These are phyloP conservation scores for Acrobasis consociella DNA, from an alignment of 2,888 invertebrate species.

Conservation along the genomic window DNA sequence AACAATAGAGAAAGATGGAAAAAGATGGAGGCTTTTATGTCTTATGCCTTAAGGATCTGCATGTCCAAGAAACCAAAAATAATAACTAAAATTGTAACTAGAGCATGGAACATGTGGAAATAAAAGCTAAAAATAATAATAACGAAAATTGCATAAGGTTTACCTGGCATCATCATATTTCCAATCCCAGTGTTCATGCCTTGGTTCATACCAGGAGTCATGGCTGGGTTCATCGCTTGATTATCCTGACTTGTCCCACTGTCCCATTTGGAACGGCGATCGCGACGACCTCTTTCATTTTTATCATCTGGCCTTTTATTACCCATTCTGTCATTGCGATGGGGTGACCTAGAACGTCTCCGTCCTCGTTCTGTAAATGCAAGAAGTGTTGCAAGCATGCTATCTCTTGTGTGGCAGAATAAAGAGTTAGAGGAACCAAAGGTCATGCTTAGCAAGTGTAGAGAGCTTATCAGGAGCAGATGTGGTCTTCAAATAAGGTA, in stretches of 20 bases:
- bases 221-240: slow-evolving; percentile 5
- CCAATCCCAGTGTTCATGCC: slow-evolving; percentile 23
- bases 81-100: too few species aligned
- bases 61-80: too few species aligned
- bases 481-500: too few species aligned
- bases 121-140: too few species aligned
- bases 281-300: slow-evolving; percentile 29
- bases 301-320: slow-evolving; percentile 29
- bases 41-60: too few species aligned
- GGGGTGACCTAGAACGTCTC: slow-evolving; percentile 38
- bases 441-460: too few species aligned
- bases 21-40: too few species aligned
- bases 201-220: slow-evolving; percentile 3
- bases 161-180: slow-evolving; percentile 49
- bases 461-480: too few species aligned
- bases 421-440: neutral
- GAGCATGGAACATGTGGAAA: too few species aligned
- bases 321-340: slow-evolving; percentile 28
- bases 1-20: too few species aligned
- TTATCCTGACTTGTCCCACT: slow-evolving; percentile 21
- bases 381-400: neutral
- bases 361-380: slow-evolving; percentile 33
- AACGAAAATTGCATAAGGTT: neutral
- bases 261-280: slow-evolving; percentile 49
- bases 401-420: neutral